These are phyloP conservation scores for Drosophila siamana DNA, from an alignment of 2,888 invertebrate genomes.

Conservation along the genomic window DNA sequence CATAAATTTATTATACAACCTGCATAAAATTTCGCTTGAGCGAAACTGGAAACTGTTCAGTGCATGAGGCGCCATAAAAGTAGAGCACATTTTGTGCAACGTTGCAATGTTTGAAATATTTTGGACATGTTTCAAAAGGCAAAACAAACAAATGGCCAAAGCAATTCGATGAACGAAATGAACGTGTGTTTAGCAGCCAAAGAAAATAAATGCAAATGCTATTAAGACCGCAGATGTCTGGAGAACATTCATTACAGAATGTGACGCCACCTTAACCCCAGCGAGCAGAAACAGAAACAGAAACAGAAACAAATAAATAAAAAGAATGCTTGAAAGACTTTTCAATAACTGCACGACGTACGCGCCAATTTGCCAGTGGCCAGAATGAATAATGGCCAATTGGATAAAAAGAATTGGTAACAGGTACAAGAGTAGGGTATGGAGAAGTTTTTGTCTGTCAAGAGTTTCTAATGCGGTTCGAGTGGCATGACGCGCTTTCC, in stretches of 20 bases:
- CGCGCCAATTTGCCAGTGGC: slow-evolving; percentile 43
- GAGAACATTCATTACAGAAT: slow-evolving; percentile 22
- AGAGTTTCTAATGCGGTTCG: slow-evolving; percentile 22
- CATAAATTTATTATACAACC: too few relatives aligned
- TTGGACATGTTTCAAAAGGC: slow-evolving; percentile 40
- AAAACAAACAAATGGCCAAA: slow-evolving; percentile 49
- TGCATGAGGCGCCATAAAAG: neutral
- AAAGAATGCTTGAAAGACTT: slow-evolving; percentile 30
- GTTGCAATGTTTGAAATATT: slow-evolving; percentile 28
- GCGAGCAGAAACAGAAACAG: neutral
- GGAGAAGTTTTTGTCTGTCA: slow-evolving; percentile 34
- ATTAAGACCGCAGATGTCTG: slow-evolving; percentile 43
- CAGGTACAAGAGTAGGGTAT: slow-evolving; percentile 25
- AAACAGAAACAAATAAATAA: slow-evolving; percentile 26
- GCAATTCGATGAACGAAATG: slow-evolving; percentile 15
- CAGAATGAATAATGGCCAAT: slow-evolving; percentile 35
- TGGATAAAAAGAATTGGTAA: neutral
- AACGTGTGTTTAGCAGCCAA: slow-evolving; percentile 35
- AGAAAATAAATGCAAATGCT: slow-evolving; percentile 40
- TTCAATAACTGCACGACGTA: slow-evolving; percentile 38
- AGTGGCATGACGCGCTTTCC: slow-evolving; percentile 36
- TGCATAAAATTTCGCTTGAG: neutral
- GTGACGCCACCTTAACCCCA: neutral
- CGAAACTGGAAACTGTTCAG: neutral
- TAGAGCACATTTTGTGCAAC: slow-evolving; percentile 17